A percentile compares a stretch with the other conserved stretches of the same genome.
These are phyloP conservation scores for Andricus grossulariae DNA, from an alignment of 1,140 invertebrate species.

Conservation along the genomic window DNA sequence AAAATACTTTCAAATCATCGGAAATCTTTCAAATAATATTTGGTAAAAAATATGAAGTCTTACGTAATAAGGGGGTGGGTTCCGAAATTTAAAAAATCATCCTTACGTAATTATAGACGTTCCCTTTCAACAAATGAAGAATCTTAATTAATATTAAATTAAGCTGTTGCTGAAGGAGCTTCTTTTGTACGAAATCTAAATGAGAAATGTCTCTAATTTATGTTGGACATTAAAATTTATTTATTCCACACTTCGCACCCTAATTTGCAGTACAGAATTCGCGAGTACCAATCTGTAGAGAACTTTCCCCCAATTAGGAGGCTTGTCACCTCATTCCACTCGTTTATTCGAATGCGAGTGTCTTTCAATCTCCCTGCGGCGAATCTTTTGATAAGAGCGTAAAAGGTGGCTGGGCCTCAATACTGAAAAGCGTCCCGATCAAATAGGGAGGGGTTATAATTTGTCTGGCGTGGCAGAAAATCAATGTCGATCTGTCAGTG, in stretches of 20 bases:
- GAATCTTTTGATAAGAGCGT: slow-evolving; percentile 22
- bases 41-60: too few relatives aligned
- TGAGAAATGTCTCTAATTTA: slow-evolving; percentile 1
- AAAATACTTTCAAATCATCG: too few relatives aligned
- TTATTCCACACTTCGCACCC: not conserved
- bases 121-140: too few relatives aligned
- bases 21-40: too few relatives aligned
- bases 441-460: slow-evolving; percentile 35
- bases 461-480: slow-evolving; percentile 48
- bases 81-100: too few relatives aligned
- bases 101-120: too few relatives aligned
- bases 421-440: slow-evolving; percentile 26
- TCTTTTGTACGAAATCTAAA: not conserved
- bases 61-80: too few relatives aligned
- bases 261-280: not conserved
- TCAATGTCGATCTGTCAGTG: slow-evolving; percentile 53
- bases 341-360: slow-evolving; percentile 12
- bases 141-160: too few relatives aligned
- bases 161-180: not conserved
- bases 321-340: not conserved
- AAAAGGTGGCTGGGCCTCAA: slow-evolving; percentile 5
- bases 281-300: not conserved
- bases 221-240: slow-evolving; percentile 14
- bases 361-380: not conserved
- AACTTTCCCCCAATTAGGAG: slow-evolving; percentile 13